These are phyloP conservation scores for Ectemnius continuus DNA, from an alignment of 2,888 invertebrate species.

Conservation along the genomic window DNA sequence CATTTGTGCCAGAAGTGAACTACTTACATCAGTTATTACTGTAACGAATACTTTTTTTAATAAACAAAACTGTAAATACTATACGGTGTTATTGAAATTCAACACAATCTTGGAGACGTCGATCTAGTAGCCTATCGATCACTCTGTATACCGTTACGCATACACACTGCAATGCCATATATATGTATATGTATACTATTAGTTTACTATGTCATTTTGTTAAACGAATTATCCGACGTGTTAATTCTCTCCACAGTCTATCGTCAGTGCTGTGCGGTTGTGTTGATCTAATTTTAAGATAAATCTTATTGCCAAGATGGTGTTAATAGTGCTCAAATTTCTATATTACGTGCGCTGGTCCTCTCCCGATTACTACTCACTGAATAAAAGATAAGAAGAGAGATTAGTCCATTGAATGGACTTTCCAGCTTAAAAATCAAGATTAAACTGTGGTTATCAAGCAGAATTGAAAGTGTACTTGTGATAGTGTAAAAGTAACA, in stretches of 20 bases:
- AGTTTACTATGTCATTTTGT: slow-evolving; percentile 43
- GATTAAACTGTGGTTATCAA: too few species aligned
- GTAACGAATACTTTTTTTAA: slow-evolving; percentile 60
- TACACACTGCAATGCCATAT: too few species aligned
- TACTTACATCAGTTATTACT: slow-evolving; percentile 56
- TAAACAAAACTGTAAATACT: slow-evolving; percentile 61
- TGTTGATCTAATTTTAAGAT: slow-evolving; percentile 36
- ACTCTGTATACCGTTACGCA: slow-evolving; percentile 6
- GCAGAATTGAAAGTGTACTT: too few species aligned
- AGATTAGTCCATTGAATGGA: too few species aligned
- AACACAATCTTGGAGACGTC: slow-evolving; percentile 37
- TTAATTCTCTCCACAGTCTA: slow-evolving; percentile 18
- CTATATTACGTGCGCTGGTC: slow-evolving; percentile 30
- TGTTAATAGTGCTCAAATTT: slow-evolving; percentile 50
- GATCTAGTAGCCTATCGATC: slow-evolving; percentile 30
- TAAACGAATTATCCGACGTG: slow-evolving; percentile 34
- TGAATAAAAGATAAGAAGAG: slow-evolving; percentile 15
- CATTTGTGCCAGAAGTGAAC: slow-evolving; percentile 63
- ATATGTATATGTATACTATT: slow-evolving; percentile 36
- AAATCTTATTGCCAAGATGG: slow-evolving; percentile 42
- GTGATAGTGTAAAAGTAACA: background rate
- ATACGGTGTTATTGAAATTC: slow-evolving; percentile 45
- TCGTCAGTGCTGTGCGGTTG: slow-evolving; percentile 25
- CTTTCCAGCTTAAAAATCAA: too few species aligned
- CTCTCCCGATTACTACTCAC: slow-evolving; percentile 34